These are phyloP conservation scores for Anoplophora glabripennis DNA, from an alignment of 1,140 invertebrate species.

Conservation along the genomic window DNA sequence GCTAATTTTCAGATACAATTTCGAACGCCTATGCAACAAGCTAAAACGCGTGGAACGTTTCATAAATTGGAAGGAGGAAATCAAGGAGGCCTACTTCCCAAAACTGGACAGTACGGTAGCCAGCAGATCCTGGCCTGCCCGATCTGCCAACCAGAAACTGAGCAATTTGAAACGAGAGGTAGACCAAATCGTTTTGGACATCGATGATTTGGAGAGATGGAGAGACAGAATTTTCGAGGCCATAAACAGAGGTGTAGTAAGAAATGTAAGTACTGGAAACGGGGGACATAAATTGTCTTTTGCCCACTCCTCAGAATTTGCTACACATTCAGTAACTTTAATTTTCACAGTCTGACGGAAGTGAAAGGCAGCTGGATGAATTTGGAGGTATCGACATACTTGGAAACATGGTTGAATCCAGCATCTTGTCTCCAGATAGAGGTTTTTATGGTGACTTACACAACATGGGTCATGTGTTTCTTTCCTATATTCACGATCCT, in stretches of 20 bases:
- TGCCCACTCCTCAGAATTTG: no score
- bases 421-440: slow-evolving; percentile 65
- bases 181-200: slow-evolving; percentile 64
- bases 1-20: slow-evolving; percentile 57
- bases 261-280: slow-evolving; percentile 42
- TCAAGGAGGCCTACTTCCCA: slow-evolving; percentile 69
- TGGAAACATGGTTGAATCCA: slow-evolving; percentile 76
- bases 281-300: no score
- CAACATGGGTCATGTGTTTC: slow-evolving; percentile 66
- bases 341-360: slow-evolving; percentile 1
- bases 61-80: slow-evolving; percentile 60
- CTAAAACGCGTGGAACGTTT: slow-evolving; percentile 58
- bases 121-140: slow-evolving; percentile 61
- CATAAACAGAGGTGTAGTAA: slow-evolving; percentile 63
- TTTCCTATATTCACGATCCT: slow-evolving; percentile 70
- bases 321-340: no score
- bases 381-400: slow-evolving; percentile 69
- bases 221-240: slow-evolving; percentile 71
- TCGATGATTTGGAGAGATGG: slow-evolving; percentile 70
- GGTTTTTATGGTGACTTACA: slow-evolving; percentile 71
- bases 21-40: slow-evolving; percentile 64
- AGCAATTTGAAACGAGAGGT: slow-evolving; percentile 64
- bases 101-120: slow-evolving; percentile 67
- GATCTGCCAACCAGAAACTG: slow-evolving; percentile 58
- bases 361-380: background rate